Evolutionary conservation across 2,888 invertebrate species (phyloP).

Genomic region (Cylloceria caligata): DNA sequence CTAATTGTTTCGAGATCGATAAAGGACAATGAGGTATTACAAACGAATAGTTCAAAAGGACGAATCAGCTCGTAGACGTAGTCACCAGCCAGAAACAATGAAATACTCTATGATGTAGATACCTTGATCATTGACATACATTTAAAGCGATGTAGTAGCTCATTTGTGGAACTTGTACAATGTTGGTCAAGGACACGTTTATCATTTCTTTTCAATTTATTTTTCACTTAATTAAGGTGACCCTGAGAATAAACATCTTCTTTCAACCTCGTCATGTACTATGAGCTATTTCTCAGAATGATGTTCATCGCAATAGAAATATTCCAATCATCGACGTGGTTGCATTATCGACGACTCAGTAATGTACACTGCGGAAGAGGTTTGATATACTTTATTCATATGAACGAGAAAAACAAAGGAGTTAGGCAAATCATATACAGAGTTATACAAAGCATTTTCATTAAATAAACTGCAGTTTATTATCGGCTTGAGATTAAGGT

Average conservation of each 20-base stretch:
- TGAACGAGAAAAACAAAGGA: neutral
- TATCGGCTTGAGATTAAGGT: too few relatives aligned
- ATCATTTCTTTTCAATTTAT: neutral
- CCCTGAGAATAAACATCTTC: neutral
- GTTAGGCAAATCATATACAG: neutral
- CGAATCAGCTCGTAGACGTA: neutral
- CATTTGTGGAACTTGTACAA: neutral
- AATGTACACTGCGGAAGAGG: neutral
- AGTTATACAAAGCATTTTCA: neutral
- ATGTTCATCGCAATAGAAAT: neutral
- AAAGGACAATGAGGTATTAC: constrained; percentile 2
- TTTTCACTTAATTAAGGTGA: neutral
- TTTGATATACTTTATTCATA: neutral
- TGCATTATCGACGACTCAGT: neutral
- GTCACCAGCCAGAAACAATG: constrained; percentile 2
- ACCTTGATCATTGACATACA: neutral
- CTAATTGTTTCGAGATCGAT: constrained; percentile 43
- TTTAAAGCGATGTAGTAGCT: neutral
- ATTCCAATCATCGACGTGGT: neutral
- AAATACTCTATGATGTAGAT: neutral
- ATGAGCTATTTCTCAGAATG: neutral
- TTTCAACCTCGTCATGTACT: neutral
- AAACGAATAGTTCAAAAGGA: neutral
- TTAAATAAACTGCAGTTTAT: neutral
- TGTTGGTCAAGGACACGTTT: neutral